A percentile compares a stretch with the other conserved stretches of the same genome.
Evolutionary conservation across 2,113 vertebrate species (phyloP).

Genomic region (Lophura nycthemera): DNA sequence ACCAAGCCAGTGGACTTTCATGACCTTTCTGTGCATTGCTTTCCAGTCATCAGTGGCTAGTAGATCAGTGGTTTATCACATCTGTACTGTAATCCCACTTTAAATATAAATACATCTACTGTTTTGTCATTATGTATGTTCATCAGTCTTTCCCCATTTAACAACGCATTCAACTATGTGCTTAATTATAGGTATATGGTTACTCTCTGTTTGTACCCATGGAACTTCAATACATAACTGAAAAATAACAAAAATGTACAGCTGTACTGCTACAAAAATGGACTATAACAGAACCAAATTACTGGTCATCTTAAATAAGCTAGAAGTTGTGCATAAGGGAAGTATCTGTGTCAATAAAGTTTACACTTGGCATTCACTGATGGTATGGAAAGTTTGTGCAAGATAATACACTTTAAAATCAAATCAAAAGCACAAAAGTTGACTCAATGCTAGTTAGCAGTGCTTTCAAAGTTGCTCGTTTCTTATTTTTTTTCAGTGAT

Average conservation of each 20-base stretch:
- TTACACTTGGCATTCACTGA: not conserved
- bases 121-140: not conserved
- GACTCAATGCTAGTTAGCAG: not conserved
- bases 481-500: not conserved
- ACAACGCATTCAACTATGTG: not conserved
- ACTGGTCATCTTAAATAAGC: not conserved
- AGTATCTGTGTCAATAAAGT: not conserved
- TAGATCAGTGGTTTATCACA: not conserved
- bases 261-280: not conserved
- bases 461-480: not conserved
- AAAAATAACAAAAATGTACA: not conserved
- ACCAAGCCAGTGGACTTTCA: not conserved
- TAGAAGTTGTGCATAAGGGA: not conserved
- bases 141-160: not conserved
- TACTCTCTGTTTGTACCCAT: not conserved
- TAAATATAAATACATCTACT: not conserved
- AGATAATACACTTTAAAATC: not conserved
- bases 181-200: conserved; percentile 9
- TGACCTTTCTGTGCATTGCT: not conserved
- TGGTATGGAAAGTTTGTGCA: not conserved
- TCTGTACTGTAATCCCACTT: not conserved
- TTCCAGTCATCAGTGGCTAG: not conserved
- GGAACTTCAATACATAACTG: not conserved
- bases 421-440: not conserved
- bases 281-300: not conserved